Evolutionary conservation across 2,888 invertebrate species (phyloP), one percentile per base, ranked within the genome.

Genomic region (Antheraea assamensis): DNA sequence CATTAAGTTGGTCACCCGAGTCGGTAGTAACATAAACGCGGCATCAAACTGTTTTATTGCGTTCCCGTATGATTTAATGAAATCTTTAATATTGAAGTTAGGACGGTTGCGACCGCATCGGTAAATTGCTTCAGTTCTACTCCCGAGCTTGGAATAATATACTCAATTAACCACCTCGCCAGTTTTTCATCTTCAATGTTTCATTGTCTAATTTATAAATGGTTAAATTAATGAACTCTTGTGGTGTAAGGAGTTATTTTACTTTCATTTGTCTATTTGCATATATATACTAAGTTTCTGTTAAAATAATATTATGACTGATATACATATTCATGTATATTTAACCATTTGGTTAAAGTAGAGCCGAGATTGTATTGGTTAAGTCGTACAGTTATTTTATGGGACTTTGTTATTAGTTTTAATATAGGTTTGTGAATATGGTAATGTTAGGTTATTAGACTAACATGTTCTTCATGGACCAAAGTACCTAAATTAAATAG

Each of bases 31-130:
- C 88, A 87, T 91, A 88, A 92, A 88, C 88, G 88, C 88, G 92
- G 90, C 92, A 92, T 93, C 93, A 94, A 92, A 93, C 93, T 92
- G 93, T 94, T 94, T 94, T 94, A 94, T 93, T 93, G 90, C 92
- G 83, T 81, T 82, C 81, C 78, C 83, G 87, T 87, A 92, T 93
- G 94, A 94, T 94, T 93, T 94, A 94, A 94, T 94, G 93, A 94
- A 94, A 93, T 93, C 91, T 92, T 92, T 94, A 91, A 92, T 92
- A 92, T 92, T 85, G 87, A 80, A 92, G 94, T 93, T 93, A 93
- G 92, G 90, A 83, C 85, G 61, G 61, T 84, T 83, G 83, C 86
- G 79, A 84, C 82, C 83, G 79, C 76, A 78, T 83, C 86, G 88
- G 89, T 92, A 92, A 91, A 91, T 89, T 90, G 91, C 90, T 90